Percentiles rank a stretch among this genome's conserved stretches.
Conservation (phyloP, 2,888 invertebrate genomes). For the Chromoteleia sp. region DNA sequence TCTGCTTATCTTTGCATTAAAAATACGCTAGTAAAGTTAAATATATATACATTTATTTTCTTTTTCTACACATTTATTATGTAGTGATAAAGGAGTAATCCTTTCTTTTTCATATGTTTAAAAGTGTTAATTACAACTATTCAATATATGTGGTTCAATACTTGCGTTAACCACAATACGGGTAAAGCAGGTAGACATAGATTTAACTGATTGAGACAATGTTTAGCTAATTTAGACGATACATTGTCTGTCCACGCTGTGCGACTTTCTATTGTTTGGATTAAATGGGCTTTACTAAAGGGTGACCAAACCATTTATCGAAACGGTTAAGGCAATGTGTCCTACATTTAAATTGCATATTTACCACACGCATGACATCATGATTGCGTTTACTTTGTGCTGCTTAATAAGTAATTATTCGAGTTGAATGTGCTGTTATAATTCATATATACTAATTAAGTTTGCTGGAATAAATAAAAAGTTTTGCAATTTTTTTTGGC, state of each 20-base stretch:
- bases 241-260: constrained; percentile 52
- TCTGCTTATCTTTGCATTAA: too few relatives aligned
- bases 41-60: too few relatives aligned
- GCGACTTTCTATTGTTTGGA: constrained; percentile 62
- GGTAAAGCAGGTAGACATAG: constrained; percentile 32
- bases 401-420: constrained; percentile 25
- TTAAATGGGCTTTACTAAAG: constrained; percentile 58
- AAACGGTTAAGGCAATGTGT: constrained; percentile 34
- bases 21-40: too few relatives aligned
- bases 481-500: too few relatives aligned
- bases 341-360: constrained; percentile 38
- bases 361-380: constrained; percentile 18
- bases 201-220: constrained; percentile 65
- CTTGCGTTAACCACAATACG: constrained; percentile 17
- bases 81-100: neutral
- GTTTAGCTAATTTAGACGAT: constrained; percentile 65
- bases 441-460: neutral
- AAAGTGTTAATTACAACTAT: constrained; percentile 19
- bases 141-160: constrained; percentile 8
- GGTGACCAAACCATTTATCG: constrained; percentile 60
- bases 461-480: too few relatives aligned
- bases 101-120: neutral
- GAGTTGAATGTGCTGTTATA: neutral
- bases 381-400: neutral
- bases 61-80: too few relatives aligned